phyloP scores from a whole-genome alignment of 2,797 vertebrate species.

The Tadarida brasiliensis region DNA sequence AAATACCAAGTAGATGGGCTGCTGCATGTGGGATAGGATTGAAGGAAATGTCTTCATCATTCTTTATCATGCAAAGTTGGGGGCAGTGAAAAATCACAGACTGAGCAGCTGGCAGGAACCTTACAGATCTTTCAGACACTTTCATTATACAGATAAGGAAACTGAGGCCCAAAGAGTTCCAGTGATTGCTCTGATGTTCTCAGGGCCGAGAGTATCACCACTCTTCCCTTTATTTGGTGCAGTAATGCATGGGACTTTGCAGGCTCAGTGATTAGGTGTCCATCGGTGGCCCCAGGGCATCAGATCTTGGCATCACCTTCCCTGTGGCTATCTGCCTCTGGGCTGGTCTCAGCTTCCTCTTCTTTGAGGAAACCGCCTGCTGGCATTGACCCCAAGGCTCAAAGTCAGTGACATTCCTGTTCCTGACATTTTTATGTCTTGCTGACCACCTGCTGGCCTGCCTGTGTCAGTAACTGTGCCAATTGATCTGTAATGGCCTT shows the following conservation, averaged over 20 bases:
- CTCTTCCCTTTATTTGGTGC: neutral
- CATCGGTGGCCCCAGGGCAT: neutral
- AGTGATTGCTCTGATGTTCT: neutral
- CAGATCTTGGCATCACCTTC: neutral
- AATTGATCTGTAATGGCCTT: neutral
- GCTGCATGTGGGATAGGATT: neutral
- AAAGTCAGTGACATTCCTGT: slow-evolving; percentile 5
- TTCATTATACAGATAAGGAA: neutral
- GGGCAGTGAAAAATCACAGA: neutral
- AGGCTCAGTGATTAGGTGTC: neutral
- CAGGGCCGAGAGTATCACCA: neutral
- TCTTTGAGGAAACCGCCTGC: neutral
- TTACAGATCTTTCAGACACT: neutral
- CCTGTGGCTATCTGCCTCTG: neutral
- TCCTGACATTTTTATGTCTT: neutral
- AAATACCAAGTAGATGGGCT: neutral
- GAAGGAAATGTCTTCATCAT: neutral
- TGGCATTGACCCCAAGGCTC: neutral
- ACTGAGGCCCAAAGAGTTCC: neutral
- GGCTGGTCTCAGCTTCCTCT: neutral
- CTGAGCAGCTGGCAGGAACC: neutral
- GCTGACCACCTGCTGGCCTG: neutral
- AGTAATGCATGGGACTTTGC: neutral
- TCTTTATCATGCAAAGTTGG: neutral
- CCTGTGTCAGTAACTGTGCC: neutral